phyloP scores from a whole-genome alignment of 2,888 invertebrate species.

The Orchesella flavescens region DNA sequence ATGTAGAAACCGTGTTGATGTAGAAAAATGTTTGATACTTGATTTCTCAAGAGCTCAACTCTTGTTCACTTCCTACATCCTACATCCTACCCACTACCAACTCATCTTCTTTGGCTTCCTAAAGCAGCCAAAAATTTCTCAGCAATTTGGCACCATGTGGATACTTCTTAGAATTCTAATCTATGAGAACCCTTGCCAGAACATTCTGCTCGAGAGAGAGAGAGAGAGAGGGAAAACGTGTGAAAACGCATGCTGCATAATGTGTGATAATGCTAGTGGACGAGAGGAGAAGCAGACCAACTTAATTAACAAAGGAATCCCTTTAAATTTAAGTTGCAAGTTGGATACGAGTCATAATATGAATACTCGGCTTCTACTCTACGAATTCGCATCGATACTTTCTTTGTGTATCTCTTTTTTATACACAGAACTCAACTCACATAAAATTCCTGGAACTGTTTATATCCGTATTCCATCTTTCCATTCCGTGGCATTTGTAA shows the following conservation, averaged over 20 bases:
- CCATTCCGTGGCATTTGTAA: neutral
- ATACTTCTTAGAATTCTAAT: constrained; percentile 25
- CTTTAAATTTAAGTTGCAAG: constrained; percentile 24
- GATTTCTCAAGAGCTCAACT: neutral
- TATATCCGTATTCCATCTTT: constrained; percentile 29
- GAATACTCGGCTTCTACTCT: too few species aligned
- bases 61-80: neutral
- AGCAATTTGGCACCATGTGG: constrained; percentile 39
- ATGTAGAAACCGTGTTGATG: neutral
- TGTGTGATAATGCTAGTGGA: too few species aligned
- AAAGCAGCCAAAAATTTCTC: constrained; percentile 15
- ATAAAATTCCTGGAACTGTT: constrained; percentile 19
- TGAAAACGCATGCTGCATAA: too few species aligned
- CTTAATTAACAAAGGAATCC: constrained; percentile 46
- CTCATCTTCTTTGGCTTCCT: too few species aligned
- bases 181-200: constrained; percentile 26
- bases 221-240: neutral
- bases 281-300: constrained; percentile 1
- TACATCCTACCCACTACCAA: too few species aligned
- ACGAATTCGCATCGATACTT: too few species aligned
- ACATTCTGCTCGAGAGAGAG: too few species aligned
- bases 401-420: too few species aligned
- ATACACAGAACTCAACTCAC: neutral
- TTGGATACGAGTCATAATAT: too few species aligned
- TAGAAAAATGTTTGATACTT: constrained; percentile 13